A percentile compares a stretch with the other conserved stretches of the same genome.
Evolutionary conservation across 2,113 vertebrate genomes (phyloP).

Genomic region (Lepidothrix coronata): DNA sequence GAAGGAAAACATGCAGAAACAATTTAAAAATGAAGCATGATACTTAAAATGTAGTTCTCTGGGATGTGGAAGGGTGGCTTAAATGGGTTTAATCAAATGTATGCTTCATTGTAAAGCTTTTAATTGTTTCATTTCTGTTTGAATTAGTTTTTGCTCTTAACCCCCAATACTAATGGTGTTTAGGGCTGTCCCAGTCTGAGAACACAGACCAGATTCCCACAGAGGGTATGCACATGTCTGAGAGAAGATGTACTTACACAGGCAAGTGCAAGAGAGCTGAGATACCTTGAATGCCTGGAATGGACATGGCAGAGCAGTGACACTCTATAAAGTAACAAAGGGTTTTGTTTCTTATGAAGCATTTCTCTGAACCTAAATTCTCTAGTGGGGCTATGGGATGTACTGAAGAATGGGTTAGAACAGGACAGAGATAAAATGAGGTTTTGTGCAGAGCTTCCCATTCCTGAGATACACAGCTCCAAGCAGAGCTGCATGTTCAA

Average conservation of each 20-base stretch:
- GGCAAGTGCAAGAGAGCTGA: background rate
- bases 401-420: background rate
- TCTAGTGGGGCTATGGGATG: background rate
- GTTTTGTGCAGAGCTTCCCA: background rate
- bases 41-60: background rate
- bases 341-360: background rate
- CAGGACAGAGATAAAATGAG: background rate
- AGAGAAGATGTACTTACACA: background rate
- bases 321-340: background rate
- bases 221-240: background rate
- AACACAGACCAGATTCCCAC: background rate
- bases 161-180: background rate
- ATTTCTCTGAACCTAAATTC: background rate
- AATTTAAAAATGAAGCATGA: background rate
- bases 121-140: background rate
- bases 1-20: background rate
- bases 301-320: background rate
- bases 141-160: background rate
- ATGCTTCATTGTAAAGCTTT: background rate
- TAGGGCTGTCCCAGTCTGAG: background rate
- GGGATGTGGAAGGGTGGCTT: background rate
- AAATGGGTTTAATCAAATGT: background rate
- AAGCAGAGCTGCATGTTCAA: background rate
- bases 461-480: background rate
- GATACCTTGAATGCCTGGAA: background rate